Conservation (phyloP, 2,888 invertebrate species). For the Campoplex nolae region DNA sequence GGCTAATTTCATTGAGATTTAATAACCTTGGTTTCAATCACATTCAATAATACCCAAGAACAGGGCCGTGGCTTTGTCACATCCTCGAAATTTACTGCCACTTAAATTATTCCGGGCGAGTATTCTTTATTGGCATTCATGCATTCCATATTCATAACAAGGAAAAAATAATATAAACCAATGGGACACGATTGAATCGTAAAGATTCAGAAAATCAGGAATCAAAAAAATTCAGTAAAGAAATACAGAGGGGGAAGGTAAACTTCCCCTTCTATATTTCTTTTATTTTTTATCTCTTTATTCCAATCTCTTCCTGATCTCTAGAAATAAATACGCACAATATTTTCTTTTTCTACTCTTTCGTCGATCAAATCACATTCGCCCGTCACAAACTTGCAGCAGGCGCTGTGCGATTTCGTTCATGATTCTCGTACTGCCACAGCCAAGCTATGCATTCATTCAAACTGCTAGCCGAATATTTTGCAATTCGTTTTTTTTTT, state of each 20-base stretch:
- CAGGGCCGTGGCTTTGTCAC: slow-evolving; percentile 78
- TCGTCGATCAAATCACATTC: slow-evolving; percentile 33
- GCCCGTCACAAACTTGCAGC: slow-evolving; percentile 49
- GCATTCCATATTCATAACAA: slow-evolving; percentile 59
- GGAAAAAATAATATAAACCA: slow-evolving; percentile 64
- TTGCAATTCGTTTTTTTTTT: slow-evolving; percentile 6
- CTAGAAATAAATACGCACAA: slow-evolving; percentile 10
- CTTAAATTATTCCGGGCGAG: slow-evolving; percentile 67
- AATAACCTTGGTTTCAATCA: slow-evolving; percentile 82
- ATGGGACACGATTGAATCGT: slow-evolving; percentile 18
- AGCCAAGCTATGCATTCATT: slow-evolving; percentile 50
- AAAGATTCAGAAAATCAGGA: too few relatives aligned
- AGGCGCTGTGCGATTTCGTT: slow-evolving; percentile 47
- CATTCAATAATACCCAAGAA: slow-evolving; percentile 82
- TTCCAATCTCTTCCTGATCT: neutral
- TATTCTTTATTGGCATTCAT: slow-evolving; percentile 66
- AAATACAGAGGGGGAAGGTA: neutral
- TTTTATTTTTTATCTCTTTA: slow-evolving; percentile 17
- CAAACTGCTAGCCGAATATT: slow-evolving; percentile 47
- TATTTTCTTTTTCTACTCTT: neutral
- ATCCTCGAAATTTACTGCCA: slow-evolving; percentile 66
- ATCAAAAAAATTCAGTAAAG: too few relatives aligned
- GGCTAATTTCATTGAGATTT: slow-evolving; percentile 81
- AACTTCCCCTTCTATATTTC: slow-evolving; percentile 6
- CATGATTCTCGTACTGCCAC: slow-evolving; percentile 42